These are phyloP conservation scores for Harpalus rufipes DNA, from an alignment of 2,888 invertebrate genomes.

Conservation along the genomic window DNA sequence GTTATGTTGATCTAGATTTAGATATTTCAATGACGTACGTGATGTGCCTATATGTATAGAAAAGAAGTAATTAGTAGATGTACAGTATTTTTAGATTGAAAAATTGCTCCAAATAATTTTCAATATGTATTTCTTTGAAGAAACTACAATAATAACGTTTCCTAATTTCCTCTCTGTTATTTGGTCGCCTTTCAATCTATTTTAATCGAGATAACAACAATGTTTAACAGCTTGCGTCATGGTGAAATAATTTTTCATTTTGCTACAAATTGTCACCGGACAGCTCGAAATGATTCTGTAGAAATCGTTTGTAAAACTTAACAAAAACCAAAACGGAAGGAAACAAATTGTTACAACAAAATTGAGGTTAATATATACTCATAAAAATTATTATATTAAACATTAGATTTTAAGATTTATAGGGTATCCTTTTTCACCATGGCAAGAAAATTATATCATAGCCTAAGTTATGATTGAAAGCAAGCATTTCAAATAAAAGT, in stretches of 20 bases:
- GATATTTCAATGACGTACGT: conserved; percentile 22
- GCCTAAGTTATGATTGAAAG: no score
- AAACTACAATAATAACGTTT: no score
- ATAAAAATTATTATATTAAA: no score
- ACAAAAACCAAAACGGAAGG: conserved; percentile 18
- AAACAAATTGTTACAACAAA: conserved; percentile 26
- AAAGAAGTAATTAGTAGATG: not conserved
- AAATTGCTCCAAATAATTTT: no score
- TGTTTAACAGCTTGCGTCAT: conserved; percentile 1
- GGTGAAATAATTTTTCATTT: conserved; percentile 43
- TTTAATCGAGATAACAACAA: not conserved
- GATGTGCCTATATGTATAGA: conserved; percentile 4
- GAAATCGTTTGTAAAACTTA: conserved; percentile 35
- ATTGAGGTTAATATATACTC: not conserved
- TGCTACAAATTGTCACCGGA: conserved; percentile 10
- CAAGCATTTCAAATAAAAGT: no score
- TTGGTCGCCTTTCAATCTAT: no score
- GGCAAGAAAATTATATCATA: no score
- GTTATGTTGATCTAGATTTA: conserved; percentile 35
- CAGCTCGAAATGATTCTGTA: conserved; percentile 22
- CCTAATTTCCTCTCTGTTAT: no score
- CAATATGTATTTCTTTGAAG: no score
- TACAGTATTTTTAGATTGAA: not conserved
- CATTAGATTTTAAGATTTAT: no score
- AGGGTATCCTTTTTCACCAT: no score